Evolutionary conservation across 1,140 invertebrate genomes (phyloP), one percentile per base, ranked within the genome.

Genomic region (Drosophila navojoa): DNA sequence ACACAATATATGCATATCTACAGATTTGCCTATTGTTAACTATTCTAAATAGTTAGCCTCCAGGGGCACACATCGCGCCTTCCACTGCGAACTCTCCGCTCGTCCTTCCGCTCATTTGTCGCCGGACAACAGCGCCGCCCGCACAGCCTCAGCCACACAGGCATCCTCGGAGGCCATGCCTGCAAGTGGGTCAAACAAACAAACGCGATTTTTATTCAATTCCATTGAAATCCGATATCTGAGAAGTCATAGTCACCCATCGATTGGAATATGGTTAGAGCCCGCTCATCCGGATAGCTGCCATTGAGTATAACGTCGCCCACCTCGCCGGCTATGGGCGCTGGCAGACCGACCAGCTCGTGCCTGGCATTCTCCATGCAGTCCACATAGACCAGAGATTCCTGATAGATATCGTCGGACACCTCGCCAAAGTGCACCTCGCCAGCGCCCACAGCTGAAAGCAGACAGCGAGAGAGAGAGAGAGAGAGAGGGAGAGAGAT

Each of bases 401-500:
- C 71, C 6, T 60, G 52, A 72, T 93, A 94, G 10, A 92, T 77
- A 15, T 92, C 87, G 4, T 76, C 35, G 5, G 87, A 74, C 10
- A 93, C 55, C 69, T 93, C 93, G 13, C 77, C 76, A 61, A 92
- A 91, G 49, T 92, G 91, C 19, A 75, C 67, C 32, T 77, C 70
- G 11, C 92, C 92, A 29, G 90, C 92, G 9, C 93, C 93, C 42
- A 93, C 87, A 58, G 93, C 93, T 93, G 25, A 6, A 59, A 47
- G 49, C 19, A 22, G 19, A 1, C 13, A n/a, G n/a, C 4, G 40
- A 42, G 11, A 42, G 10, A 4, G 42, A 2, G 42, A 5, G 42
- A 0, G 42, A 6, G 42, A 15, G 42, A n/a, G 40, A n/a, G 3
- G 5, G 40, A 35, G 5, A 29, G 27, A 29, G 27, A 29, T 2